Evolutionary conservation across 2,888 invertebrate species (phyloP).

Genomic region (Caenorhabditis uteleia): DNA sequence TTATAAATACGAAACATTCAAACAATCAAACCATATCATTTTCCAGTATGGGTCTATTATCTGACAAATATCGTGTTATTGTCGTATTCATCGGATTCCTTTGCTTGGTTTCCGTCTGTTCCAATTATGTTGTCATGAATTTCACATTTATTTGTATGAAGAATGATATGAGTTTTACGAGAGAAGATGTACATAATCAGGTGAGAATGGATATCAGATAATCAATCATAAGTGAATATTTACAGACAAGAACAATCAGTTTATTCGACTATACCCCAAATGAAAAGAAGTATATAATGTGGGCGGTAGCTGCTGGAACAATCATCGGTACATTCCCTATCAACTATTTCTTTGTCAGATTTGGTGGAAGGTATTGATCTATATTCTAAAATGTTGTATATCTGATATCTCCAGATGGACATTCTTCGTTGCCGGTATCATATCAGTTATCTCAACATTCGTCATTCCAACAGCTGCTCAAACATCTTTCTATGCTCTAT

Average conservation of each 20-base stretch:
- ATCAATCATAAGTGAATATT: background rate
- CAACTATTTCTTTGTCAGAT: conserved; percentile 53
- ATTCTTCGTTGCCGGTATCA: conserved; percentile 49
- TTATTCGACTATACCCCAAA: conserved; percentile 51
- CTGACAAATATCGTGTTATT: conserved; percentile 43
- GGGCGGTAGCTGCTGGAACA: conserved; percentile 60
- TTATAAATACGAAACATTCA: no score
- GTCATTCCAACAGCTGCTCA: conserved; percentile 48
- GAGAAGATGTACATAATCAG: conserved; percentile 14
- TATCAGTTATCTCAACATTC: conserved; percentile 45
- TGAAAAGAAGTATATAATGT: conserved; percentile 55
- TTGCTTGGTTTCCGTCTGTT: conserved; percentile 51
- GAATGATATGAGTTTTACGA: conserved; percentile 31
- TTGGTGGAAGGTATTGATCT: conserved; percentile 58
- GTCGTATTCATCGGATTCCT: conserved; percentile 44
- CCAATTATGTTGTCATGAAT: conserved; percentile 58
- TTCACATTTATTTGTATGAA: conserved; percentile 62
- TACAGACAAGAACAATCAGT: conserved; percentile 34
- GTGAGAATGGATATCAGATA: no score
- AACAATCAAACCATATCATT: no score
- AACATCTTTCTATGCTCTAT: conserved; percentile 31
- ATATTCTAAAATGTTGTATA: background rate
- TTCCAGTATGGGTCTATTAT: no score
- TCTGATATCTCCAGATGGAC: conserved; percentile 37
- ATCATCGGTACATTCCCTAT: conserved; percentile 60